phyloP scores from a whole-genome alignment of 2,797 vertebrate species.

The Chelonia mydas region DNA sequence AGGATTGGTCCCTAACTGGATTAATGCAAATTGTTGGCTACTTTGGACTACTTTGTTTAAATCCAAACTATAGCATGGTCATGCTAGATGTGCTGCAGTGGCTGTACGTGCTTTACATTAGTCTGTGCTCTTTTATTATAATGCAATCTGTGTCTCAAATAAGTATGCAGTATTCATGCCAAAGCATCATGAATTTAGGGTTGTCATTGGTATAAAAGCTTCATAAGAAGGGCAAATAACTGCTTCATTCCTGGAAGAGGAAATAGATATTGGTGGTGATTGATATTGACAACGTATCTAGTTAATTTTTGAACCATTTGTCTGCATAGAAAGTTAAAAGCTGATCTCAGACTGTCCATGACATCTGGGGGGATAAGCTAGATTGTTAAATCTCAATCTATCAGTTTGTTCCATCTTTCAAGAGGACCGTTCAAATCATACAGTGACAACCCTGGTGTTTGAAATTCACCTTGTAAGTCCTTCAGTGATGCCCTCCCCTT shows the following conservation, averaged over 20 bases:
- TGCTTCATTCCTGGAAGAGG: constrained; percentile 20
- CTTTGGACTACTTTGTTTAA: constrained; percentile 5
- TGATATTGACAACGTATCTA: not conserved
- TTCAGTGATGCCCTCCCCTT: not conserved
- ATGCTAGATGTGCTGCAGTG: not conserved
- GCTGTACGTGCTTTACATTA: not conserved
- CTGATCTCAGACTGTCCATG: not conserved
- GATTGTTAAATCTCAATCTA: constrained; percentile 32
- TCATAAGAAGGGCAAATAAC: constrained; percentile 5
- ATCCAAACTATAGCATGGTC: not conserved
- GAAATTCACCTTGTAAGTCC: constrained; percentile 51
- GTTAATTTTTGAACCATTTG: constrained; percentile 63
- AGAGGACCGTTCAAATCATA: not conserved
- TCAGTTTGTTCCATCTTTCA: constrained; percentile 27
- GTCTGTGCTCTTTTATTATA: not conserved
- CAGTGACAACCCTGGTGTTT: not conserved
- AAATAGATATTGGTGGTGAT: not conserved
- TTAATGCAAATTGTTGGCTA: constrained; percentile 21
- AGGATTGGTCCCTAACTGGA: not conserved
- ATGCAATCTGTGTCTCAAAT: not conserved
- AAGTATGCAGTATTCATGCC: not conserved
- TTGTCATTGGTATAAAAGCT: constrained; percentile 39
- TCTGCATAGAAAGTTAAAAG: constrained; percentile 51
- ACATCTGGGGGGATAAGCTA: not conserved
- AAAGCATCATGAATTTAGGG: not conserved